Percentiles rank a stretch among this genome's conserved stretches.
These are phyloP conservation scores for Phylloscopus collybita DNA, from an alignment of 2,797 vertebrate genomes.

Conservation along the genomic window DNA sequence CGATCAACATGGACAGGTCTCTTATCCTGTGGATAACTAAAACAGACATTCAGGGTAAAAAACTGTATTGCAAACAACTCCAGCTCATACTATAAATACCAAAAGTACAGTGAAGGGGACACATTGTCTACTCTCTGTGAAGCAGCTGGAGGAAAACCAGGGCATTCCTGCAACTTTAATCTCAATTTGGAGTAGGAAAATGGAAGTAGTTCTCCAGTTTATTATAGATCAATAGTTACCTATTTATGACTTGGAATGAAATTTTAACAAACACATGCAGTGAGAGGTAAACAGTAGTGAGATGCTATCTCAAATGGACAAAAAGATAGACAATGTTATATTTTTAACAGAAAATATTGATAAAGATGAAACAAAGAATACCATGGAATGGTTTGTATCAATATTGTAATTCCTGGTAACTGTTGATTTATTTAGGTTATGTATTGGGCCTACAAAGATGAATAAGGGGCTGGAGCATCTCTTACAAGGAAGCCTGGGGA, in stretches of 20 bases:
- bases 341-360: neutral
- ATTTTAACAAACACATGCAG: neutral
- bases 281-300: neutral
- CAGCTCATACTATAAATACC: neutral
- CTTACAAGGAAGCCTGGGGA: neutral
- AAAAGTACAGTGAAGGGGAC: neutral
- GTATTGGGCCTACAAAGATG: neutral
- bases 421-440: neutral
- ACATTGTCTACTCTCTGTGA: neutral
- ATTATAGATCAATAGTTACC: neutral
- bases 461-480: neutral
- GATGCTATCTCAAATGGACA: neutral
- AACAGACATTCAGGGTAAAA: constrained; percentile 43
- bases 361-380: neutral
- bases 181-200: neutral
- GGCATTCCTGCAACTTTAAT: neutral
- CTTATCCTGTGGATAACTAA: constrained; percentile 94
- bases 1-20: constrained; percentile 90
- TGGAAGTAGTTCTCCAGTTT: neutral
- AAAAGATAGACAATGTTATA: neutral
- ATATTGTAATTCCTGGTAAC: neutral
- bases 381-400: neutral
- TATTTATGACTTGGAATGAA: neutral
- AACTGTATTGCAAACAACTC: neutral
- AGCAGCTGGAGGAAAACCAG: neutral